Evolutionary conservation across 2,797 vertebrate genomes (phyloP).

Genomic region (Mionectes olivaceus): DNA sequence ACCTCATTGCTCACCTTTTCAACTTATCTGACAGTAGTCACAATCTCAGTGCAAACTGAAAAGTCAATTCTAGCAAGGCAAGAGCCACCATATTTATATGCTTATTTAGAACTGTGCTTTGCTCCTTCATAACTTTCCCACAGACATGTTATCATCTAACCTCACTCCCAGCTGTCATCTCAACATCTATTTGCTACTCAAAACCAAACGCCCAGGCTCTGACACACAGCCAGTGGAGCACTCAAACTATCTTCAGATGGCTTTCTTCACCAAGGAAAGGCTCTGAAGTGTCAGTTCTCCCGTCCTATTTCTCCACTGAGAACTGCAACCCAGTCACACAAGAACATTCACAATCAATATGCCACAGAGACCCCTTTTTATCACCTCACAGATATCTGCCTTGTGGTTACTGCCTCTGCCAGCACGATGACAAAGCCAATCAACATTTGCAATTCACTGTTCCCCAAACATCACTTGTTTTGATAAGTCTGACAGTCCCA

Average conservation of each 20-base stretch:
- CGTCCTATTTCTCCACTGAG: not conserved
- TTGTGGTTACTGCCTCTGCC: not conserved
- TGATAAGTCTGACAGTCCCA: not conserved
- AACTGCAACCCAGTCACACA: not conserved
- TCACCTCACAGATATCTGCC: not conserved
- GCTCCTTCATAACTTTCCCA: not conserved
- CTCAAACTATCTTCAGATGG: not conserved
- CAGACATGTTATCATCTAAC: accelerated
- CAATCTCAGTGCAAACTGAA: not conserved
- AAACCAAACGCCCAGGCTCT: not conserved
- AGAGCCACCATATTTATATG: not conserved
- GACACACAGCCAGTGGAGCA: not conserved
- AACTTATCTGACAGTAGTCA: not conserved
- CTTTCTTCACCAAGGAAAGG: not conserved
- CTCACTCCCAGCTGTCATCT: not conserved
- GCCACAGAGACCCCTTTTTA: not conserved
- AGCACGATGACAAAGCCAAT: not conserved
- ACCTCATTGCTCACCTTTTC: not conserved
- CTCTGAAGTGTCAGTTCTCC: not conserved
- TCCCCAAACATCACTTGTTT: not conserved
- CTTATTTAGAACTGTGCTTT: not conserved
- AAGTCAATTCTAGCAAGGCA: not conserved
- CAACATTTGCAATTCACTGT: not conserved
- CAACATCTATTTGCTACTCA: not conserved
- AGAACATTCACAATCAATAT: not conserved